Conservation (phyloP, 2,888 invertebrate species). For the Cabera pusaria region DNA sequence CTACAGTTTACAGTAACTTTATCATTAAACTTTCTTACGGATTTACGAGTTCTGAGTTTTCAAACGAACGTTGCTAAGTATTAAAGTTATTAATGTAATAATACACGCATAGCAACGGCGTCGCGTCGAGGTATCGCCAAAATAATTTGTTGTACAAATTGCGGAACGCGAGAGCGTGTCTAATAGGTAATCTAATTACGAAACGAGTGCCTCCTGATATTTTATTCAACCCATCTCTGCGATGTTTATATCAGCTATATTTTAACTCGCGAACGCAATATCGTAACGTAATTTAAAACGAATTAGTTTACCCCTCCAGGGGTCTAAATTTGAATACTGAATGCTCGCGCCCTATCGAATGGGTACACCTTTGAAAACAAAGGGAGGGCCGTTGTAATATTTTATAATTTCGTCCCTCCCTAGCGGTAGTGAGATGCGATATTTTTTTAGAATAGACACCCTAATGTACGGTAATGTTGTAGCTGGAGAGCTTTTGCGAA, state of each 20-base stretch:
- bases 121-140: conserved; percentile 6
- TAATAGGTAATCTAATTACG: conserved; percentile 59
- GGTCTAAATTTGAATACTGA: conserved; percentile 76
- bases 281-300: conserved; percentile 82
- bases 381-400: conserved; percentile 67
- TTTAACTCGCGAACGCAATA: conserved; percentile 74
- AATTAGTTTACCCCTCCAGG: conserved; percentile 78
- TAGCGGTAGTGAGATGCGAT: conserved; percentile 47
- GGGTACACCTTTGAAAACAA: conserved; percentile 72
- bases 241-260: conserved; percentile 73
- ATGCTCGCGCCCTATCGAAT: conserved; percentile 60
- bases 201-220: conserved; percentile 52
- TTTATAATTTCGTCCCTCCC: conserved; percentile 68
- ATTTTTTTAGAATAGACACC: conserved; percentile 66
- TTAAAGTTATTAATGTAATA: conserved; percentile 2
- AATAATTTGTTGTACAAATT: conserved; percentile 31
- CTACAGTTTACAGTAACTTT: conserved; percentile 14
- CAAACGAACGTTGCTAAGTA: not conserved
- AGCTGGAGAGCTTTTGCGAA: conserved; percentile 59
- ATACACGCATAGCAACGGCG: conserved; percentile 1
- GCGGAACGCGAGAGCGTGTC: conserved; percentile 40
- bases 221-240: conserved; percentile 68
- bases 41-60: conserved; percentile 8
- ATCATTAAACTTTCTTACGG: conserved; percentile 13
- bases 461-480: conserved; percentile 65